Percentiles rank a stretch among this genome's conserved stretches.
Conservation (phyloP, 1,140 invertebrate species). For the Propsilocerus akamusi region DNA sequence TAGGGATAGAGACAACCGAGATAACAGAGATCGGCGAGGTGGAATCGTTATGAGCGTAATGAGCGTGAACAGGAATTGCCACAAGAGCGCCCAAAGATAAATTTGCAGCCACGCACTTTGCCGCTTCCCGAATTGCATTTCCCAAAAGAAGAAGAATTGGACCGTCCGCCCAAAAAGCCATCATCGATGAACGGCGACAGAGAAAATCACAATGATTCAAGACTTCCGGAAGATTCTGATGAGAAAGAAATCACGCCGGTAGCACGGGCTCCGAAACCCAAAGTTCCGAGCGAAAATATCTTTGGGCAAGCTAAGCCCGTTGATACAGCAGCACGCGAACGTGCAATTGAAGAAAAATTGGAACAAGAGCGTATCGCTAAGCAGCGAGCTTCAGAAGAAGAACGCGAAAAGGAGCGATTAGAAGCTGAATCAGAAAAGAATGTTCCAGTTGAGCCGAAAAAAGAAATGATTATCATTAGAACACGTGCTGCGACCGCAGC, state of each 20-base stretch:
- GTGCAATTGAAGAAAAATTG: constrained; percentile 50
- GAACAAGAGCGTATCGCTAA: constrained; percentile 24
- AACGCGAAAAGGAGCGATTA: constrained; percentile 20
- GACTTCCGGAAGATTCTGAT: neutral
- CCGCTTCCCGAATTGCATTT: constrained; percentile 29
- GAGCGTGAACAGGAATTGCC: constrained; percentile 25
- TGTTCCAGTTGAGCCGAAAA: constrained; percentile 31
- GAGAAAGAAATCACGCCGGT: constrained; percentile 24
- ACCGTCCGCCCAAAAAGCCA: constrained; percentile 5
- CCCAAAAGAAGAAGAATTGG: constrained; percentile 8
- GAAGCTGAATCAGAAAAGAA: constrained; percentile 26
- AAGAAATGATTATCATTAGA: constrained; percentile 21
- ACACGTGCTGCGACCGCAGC: neutral
- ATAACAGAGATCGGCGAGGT: constrained; percentile 23
- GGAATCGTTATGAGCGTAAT: constrained; percentile 20
- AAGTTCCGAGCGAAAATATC: constrained; percentile 44
- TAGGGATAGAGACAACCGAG: constrained; percentile 18
- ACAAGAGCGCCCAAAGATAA: constrained; percentile 46
- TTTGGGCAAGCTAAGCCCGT: constrained; percentile 88
- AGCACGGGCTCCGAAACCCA: constrained; percentile 35
- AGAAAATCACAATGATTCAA: neutral
- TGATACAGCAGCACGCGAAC: constrained; percentile 67
- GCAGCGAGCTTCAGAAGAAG: constrained; percentile 15
- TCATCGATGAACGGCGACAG: constrained; percentile 10
- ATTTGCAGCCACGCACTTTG: constrained; percentile 51